phyloP scores from a whole-genome alignment of 2,888 invertebrate species.

The Drosophila quasianomalipes region DNA sequence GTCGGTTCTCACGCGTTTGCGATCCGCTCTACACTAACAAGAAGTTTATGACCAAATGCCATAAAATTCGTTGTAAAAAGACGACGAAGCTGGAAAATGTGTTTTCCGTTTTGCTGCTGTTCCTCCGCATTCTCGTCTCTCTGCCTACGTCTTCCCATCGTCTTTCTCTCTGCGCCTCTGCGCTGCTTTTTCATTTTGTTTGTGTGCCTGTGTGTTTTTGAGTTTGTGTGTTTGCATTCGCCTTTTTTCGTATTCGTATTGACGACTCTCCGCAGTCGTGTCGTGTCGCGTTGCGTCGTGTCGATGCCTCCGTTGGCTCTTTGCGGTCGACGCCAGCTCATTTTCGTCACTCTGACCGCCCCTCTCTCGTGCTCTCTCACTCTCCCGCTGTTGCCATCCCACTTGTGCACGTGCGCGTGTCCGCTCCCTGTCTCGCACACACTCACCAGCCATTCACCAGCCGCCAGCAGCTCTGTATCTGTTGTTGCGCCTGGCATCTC shows the following conservation, averaged over 20 bases:
- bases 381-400: slow-evolving; percentile 33
- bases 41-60: slow-evolving; percentile 86
- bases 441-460: slow-evolving; percentile 4
- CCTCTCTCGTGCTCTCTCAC: slow-evolving; percentile 25
- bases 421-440: slow-evolving; percentile 27
- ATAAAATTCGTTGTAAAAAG: slow-evolving; percentile 86
- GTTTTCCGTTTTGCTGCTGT: slow-evolving; percentile 69
- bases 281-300: slow-evolving; percentile 34
- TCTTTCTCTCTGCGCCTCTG: slow-evolving; percentile 11
- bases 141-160: slow-evolving; percentile 6
- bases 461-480: slow-evolving; percentile 40
- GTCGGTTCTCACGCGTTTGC: slow-evolving; percentile 76
- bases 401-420: slow-evolving; percentile 43
- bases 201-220: slow-evolving; percentile 19
- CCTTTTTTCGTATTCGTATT: slow-evolving; percentile 13
- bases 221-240: slow-evolving; percentile 51
- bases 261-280: slow-evolving; percentile 26
- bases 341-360: slow-evolving; percentile 54
- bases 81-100: slow-evolving; percentile 80
- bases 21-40: slow-evolving; percentile 84
- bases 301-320: slow-evolving; percentile 49
- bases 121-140: slow-evolving; percentile 9
- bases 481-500: slow-evolving; percentile 56
- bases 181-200: slow-evolving; percentile 52
- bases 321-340: slow-evolving; percentile 50